A percentile compares a stretch with the other conserved stretches of the same genome.
phyloP scores from a whole-genome alignment of 2,888 invertebrate species.

The Melipona beecheii region DNA sequence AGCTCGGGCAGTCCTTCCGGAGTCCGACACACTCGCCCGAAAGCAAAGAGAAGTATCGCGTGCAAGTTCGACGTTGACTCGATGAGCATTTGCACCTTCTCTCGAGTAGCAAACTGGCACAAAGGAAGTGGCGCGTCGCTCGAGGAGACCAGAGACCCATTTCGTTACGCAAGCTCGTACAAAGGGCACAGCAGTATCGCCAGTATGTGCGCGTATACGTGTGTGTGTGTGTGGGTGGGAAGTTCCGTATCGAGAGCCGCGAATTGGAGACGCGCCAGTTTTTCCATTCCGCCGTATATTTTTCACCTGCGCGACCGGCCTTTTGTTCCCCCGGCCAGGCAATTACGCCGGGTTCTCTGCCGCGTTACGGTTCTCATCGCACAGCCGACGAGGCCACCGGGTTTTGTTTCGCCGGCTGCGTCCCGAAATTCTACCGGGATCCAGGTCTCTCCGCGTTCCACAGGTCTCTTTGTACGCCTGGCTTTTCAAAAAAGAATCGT shows the following conservation, averaged over 20 bases:
- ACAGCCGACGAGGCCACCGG: not conserved
- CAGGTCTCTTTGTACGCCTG: slow-evolving; percentile 38
- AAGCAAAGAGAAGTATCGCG: not conserved
- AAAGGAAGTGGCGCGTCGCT: slow-evolving; percentile 24
- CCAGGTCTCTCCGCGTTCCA: slow-evolving; percentile 1
- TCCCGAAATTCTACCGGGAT: slow-evolving; percentile 39
- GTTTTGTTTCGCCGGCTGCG: slow-evolving; percentile 40
- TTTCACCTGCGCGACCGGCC: slow-evolving; percentile 56
- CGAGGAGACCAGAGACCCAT: slow-evolving; percentile 4
- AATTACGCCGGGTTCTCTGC: slow-evolving; percentile 43
- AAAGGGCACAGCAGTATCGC: not conserved
- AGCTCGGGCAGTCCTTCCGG: no score
- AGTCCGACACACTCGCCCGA: no score
- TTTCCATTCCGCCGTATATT: slow-evolving; percentile 64
- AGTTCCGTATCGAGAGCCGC: slow-evolving; percentile 54
- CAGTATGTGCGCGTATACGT: no score
- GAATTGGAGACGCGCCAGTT: slow-evolving; percentile 67
- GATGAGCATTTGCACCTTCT: not conserved
- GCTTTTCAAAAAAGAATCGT: slow-evolving; percentile 24
- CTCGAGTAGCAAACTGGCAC: not conserved
- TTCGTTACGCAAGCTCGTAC: slow-evolving; percentile 11
- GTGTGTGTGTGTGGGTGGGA: not conserved
- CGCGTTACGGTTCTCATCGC: slow-evolving; percentile 21
- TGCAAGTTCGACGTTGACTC: not conserved
- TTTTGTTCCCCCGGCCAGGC: slow-evolving; percentile 58